Evolutionary conservation across 2,113 vertebrate species (phyloP), one percentile per base, ranked within the genome.

Genomic region (Trematocara variabile): DNA sequence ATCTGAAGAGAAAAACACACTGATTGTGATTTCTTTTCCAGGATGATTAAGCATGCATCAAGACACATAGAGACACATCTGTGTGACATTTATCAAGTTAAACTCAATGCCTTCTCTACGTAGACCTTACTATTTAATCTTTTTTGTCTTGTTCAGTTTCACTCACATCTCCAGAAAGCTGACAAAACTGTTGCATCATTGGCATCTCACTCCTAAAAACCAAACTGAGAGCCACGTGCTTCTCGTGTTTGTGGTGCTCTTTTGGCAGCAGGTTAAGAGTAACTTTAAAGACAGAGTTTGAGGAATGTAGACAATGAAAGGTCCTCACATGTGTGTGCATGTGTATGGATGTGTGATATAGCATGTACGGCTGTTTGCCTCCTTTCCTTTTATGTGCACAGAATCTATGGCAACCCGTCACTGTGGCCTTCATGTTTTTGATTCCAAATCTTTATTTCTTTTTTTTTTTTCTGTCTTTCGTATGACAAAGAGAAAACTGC

Each of bases 381-480:
- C 88, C 89, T 79, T 90, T 91, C 90, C 88, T 90, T 86, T 81
- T 77, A 85, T 88, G 92, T 93, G 88, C 92, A 92, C 91, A 88
- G 70, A 94, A 91, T 93, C 91, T 94, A 93, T 94, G 93, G 93
- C 93, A 95, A 94, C 91, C 89, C 78, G 82, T 92, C 93, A 95
- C 94, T 90, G 96, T 96, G 95, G 96, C 96, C 96, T 96, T 97
- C 94, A 95, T 95, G 90, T 93, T 94, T 94, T 89, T 60, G 79
- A 95, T 82, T 92, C 89, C 81, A 86, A 82, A 56, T 89, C 56
- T 88, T 89, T 75, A 1, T 77, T 73, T 91, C 84, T 52, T 85
- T 77, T 88, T 80, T 82, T 41, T 87, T 22, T 82, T 88, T 75
- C 79, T 84, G 88, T 91, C 73, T 92, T 83, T 94, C 87, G 70